phyloP scores from a whole-genome alignment of 2,797 vertebrate genomes.

The Balearica regulorum region DNA sequence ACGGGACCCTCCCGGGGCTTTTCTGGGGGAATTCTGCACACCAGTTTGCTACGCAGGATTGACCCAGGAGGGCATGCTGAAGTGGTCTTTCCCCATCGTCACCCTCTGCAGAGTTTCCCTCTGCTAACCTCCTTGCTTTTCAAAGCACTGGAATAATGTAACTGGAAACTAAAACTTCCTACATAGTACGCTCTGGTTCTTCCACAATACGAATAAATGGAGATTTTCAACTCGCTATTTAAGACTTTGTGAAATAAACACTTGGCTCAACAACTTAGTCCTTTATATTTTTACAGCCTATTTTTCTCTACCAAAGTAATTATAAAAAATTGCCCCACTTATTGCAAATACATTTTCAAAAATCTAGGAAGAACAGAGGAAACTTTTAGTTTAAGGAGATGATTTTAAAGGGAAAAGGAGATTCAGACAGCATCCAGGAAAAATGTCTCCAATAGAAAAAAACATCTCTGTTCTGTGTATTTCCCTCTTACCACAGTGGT shows the following conservation, averaged over 20 bases:
- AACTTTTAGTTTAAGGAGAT: background rate
- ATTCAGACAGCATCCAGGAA: background rate
- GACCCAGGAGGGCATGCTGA: background rate
- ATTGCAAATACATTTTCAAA: background rate
- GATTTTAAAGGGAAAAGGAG: background rate
- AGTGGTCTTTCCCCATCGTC: background rate
- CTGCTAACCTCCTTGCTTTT: background rate
- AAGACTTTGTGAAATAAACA: background rate
- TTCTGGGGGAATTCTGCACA: background rate
- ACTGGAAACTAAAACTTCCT: background rate
- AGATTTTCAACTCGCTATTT: background rate
- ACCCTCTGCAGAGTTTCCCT: background rate
- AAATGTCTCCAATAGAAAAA: background rate
- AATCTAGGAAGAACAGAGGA: background rate
- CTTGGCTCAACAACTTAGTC: background rate
- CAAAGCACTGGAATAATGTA: background rate
- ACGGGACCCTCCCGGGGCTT: rapidly evolving
- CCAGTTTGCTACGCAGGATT: background rate
- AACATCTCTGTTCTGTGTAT: rapidly evolving
- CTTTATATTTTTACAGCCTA: background rate
- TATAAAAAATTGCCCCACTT: background rate
- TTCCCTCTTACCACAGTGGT: background rate
- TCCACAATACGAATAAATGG: background rate
- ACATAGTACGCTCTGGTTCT: background rate
- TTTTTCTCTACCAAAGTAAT: background rate